phyloP scores from a whole-genome alignment of 2,797 vertebrate species.

The Xenentodon cancila region DNA sequence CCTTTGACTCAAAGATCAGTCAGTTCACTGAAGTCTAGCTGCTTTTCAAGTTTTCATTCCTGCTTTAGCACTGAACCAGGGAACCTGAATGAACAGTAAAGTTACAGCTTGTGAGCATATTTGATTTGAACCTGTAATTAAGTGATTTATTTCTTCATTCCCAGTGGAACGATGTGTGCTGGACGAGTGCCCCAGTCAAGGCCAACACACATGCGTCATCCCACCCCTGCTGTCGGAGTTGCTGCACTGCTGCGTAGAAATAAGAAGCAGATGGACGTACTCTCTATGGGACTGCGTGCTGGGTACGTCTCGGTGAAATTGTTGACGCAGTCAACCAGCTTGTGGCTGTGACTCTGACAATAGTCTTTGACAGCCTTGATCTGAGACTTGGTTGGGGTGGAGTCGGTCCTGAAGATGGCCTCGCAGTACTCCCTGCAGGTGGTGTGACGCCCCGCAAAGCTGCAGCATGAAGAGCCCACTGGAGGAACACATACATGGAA shows the following conservation, averaged over 20 bases:
- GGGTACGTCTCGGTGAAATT: constrained; percentile 98
- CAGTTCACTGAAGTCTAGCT: too few species aligned
- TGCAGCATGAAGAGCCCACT: constrained; percentile 98
- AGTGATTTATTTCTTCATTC: too few species aligned
- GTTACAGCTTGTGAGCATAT: too few species aligned
- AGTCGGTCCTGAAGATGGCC: constrained; percentile 98
- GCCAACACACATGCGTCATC: too few species aligned
- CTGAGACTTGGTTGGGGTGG: constrained; percentile 94
- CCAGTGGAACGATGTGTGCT: too few species aligned
- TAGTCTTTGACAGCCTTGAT: constrained; percentile 95
- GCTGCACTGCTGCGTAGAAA: neutral
- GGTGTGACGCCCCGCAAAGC: constrained; percentile 95
- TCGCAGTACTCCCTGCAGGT: constrained; percentile 97
- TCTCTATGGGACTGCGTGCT: constrained; percentile 94
- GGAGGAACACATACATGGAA: constrained; percentile 16
- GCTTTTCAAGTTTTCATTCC: too few species aligned
- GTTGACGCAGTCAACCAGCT: constrained; percentile 92
- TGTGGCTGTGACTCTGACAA: constrained; percentile 92
- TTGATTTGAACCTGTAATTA: too few species aligned
- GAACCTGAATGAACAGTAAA: too few species aligned
- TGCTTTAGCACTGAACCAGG: too few species aligned
- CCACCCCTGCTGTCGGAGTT: too few species aligned
- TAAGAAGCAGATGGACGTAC: constrained; percentile 79
- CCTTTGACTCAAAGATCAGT: too few species aligned
- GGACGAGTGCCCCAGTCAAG: too few species aligned